Evolutionary conservation across 2,888 invertebrate species (phyloP).

Genomic region (Clunio marinus): DNA sequence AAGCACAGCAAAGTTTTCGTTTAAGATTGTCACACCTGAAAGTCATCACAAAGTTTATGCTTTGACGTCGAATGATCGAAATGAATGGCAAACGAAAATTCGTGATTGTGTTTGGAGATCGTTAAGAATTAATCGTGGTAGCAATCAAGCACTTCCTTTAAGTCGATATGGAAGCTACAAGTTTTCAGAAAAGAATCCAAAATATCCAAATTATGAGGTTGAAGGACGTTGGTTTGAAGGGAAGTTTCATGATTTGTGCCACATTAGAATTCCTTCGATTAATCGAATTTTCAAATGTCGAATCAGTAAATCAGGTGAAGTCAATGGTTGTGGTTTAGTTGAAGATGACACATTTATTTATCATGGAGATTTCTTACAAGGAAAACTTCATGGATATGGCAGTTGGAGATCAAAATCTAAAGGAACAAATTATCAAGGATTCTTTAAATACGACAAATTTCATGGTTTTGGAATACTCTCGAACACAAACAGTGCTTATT

Average conservation of each 20-base stretch:
- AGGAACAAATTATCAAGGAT: slow-evolving; percentile 76
- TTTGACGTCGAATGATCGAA: slow-evolving; percentile 64
- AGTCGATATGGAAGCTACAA: slow-evolving; percentile 67
- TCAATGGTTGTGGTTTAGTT: slow-evolving; percentile 45
- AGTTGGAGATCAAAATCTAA: slow-evolving; percentile 64
- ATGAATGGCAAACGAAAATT: slow-evolving; percentile 73
- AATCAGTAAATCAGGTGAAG: slow-evolving; percentile 55
- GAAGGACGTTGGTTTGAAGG: slow-evolving; percentile 73
- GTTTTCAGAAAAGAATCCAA: slow-evolving; percentile 63
- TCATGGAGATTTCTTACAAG: slow-evolving; percentile 29
- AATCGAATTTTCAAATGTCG: slow-evolving; percentile 71
- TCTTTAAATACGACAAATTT: slow-evolving; percentile 76
- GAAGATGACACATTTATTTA: slow-evolving; percentile 11
- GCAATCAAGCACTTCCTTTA: slow-evolving; percentile 52
- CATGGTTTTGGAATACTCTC: slow-evolving; percentile 82
- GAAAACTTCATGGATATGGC: slow-evolving; percentile 74
- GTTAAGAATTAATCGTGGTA: slow-evolving; percentile 46
- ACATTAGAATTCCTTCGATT: slow-evolving; percentile 77
- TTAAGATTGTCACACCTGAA: slow-evolving; percentile 73
- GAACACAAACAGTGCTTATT: slow-evolving; percentile 77
- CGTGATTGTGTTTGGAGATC: slow-evolving; percentile 68
- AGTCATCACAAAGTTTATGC: slow-evolving; percentile 67
- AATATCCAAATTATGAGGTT: slow-evolving; percentile 74
- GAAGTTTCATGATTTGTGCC: slow-evolving; percentile 77
- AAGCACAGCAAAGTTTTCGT: slow-evolving; percentile 59